Conservation (phyloP, 2,888 invertebrate species). For the Acrobasis repandana region DNA sequence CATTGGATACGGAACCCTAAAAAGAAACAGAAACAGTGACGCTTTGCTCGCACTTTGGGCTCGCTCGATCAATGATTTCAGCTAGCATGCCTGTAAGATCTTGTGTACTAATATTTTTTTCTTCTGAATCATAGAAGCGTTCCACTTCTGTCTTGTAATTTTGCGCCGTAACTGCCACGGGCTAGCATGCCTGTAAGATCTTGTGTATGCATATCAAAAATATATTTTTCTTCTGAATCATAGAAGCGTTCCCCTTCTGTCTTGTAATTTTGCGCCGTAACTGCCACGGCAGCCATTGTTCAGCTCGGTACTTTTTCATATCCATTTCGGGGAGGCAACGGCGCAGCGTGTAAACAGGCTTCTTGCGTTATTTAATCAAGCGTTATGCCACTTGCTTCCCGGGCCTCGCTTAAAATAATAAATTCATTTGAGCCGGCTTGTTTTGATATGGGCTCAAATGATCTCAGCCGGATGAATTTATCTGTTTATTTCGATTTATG, state of each 20-base stretch:
- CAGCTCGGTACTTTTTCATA: conserved; percentile 44
- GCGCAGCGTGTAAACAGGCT: conserved; percentile 37
- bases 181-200: too few species aligned
- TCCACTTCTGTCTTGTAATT: neutral
- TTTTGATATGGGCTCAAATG: conserved; percentile 3
- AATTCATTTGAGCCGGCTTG: conserved; percentile 1
- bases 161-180: neutral
- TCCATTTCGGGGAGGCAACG: conserved; percentile 43
- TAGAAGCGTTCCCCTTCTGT: neutral
- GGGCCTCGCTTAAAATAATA: conserved; percentile 9
- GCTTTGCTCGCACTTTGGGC: too few species aligned
- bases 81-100: too few species aligned
- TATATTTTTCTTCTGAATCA: too few species aligned
- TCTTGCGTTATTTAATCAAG: conserved; percentile 50
- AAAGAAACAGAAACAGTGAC: too few species aligned
- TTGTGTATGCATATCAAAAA: too few species aligned
- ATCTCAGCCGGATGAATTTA: neutral
- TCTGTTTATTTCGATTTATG: neutral
- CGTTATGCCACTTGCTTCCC: conserved; percentile 35
- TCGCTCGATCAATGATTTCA: too few species aligned
- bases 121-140: neutral
- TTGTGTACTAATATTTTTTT: too few species aligned
- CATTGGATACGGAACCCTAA: too few species aligned
- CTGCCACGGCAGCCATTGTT: conserved; percentile 19
- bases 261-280: neutral